phyloP scores from a whole-genome alignment of 2,797 vertebrate species.

The Scyliorhinus canicula region DNA sequence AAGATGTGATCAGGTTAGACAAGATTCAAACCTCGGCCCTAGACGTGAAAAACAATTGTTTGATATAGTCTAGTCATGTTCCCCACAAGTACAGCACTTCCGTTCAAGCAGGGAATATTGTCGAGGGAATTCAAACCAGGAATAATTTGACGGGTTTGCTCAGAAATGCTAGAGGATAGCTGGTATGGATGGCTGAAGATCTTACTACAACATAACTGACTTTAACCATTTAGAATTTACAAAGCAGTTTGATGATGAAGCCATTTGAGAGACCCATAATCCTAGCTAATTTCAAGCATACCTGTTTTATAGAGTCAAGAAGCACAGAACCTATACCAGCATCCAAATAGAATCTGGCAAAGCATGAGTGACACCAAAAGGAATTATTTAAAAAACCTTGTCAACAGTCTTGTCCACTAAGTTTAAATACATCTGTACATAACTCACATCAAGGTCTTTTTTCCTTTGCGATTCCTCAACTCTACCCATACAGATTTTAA shows the following conservation, averaged over 20 bases:
- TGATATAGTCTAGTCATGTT: not conserved
- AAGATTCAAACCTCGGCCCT: not conserved
- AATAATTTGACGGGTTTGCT: not conserved
- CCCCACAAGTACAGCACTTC: not conserved
- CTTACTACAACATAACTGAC: not conserved
- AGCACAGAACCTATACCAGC: too few relatives aligned
- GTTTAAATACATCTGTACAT: too few relatives aligned
- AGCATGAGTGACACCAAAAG: not conserved
- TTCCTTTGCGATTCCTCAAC: too few relatives aligned
- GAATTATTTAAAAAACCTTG: not conserved
- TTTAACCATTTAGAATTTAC: not conserved
- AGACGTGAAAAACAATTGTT: not conserved
- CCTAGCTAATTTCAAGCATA: not conserved
- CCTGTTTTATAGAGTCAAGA: too few relatives aligned
- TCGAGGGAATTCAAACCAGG: not conserved
- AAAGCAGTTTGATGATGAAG: not conserved
- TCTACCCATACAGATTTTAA: too few relatives aligned
- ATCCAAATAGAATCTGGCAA: not conserved
- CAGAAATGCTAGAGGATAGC: not conserved
- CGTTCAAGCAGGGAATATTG: not conserved
- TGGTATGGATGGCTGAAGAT: not conserved
- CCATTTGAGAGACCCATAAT: not conserved
- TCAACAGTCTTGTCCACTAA: not conserved
- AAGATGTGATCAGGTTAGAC: not conserved
- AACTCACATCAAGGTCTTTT: too few relatives aligned